These are phyloP conservation scores for Urocynchramus pylzowi DNA, from an alignment of 2,113 vertebrate species.

Conservation along the genomic window DNA sequence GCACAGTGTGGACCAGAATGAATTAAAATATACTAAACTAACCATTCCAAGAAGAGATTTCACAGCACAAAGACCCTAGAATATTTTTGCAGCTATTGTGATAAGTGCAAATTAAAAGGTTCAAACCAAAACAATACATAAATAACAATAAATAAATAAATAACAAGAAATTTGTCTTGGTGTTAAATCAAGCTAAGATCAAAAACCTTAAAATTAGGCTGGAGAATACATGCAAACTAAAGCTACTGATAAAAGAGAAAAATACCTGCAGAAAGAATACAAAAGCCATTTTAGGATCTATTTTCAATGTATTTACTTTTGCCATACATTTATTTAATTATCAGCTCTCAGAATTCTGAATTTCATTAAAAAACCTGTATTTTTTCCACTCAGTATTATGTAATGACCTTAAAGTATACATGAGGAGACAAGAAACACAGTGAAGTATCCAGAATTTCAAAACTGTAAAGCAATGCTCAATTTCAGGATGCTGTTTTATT, in stretches of 20 bases:
- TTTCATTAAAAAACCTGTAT: not conserved
- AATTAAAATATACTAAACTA: not conserved
- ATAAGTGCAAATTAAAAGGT: not conserved
- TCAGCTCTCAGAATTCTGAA: not conserved
- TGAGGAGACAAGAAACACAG: not conserved
- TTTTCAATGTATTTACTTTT: not conserved
- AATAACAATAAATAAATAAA: not conserved
- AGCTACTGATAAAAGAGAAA: not conserved
- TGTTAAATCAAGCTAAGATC: not conserved
- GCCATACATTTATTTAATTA: fast-evolving
- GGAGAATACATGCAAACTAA: not conserved
- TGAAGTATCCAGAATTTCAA: not conserved
- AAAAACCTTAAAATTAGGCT: not conserved
- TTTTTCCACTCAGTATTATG: not conserved
- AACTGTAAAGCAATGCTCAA: not conserved
- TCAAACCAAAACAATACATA: not conserved
- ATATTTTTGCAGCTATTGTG: not conserved
- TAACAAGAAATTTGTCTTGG: not conserved
- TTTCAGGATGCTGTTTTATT: not conserved
- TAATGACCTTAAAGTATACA: not conserved
- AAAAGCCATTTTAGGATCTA: not conserved
- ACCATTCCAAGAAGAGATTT: not conserved
- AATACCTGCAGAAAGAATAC: not conserved
- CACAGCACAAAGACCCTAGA: not conserved
- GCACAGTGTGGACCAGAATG: not conserved